phyloP scores from a whole-genome alignment of 2,888 invertebrate species.

The Priocnemis perturbator region DNA sequence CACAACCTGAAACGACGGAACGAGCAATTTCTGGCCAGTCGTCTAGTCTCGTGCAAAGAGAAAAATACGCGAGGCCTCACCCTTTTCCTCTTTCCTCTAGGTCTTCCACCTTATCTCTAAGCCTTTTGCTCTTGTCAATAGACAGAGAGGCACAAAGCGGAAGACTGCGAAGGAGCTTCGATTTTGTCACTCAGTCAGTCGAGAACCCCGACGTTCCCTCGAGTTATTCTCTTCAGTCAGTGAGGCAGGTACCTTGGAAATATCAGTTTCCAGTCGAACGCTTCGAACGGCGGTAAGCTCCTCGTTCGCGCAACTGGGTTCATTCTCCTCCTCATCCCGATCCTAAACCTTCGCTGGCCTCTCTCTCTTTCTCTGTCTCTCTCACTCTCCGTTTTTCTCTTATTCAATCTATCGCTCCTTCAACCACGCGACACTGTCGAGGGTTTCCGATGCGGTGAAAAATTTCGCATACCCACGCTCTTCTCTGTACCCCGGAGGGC shows the following conservation, averaged over 20 bases:
- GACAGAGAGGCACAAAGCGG: background rate
- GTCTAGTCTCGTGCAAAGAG: background rate
- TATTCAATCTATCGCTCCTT: slow-evolving; percentile 1
- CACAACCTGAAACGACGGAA: slow-evolving; percentile 15
- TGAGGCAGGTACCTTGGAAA: slow-evolving; percentile 35
- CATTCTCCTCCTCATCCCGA: slow-evolving; percentile 4
- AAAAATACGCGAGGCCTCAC: background rate
- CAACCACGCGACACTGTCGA: background rate
- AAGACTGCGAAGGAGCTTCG: slow-evolving; percentile 19
- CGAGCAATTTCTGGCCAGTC: slow-evolving; percentile 17
- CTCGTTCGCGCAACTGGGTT: slow-evolving; percentile 16
- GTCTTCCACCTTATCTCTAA: slow-evolving; percentile 10
- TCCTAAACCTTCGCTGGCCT: slow-evolving; percentile 6
- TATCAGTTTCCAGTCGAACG: slow-evolving; percentile 48
- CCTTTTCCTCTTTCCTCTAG: slow-evolving; percentile 5
- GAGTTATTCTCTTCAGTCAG: slow-evolving; percentile 32
- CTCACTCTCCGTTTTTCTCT: slow-evolving; percentile 5
- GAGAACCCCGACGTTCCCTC: slow-evolving; percentile 29
- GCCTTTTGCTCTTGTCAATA: background rate
- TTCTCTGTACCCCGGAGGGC: slow-evolving; percentile 23
- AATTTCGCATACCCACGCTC: slow-evolving; percentile 39
- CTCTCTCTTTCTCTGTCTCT: background rate
- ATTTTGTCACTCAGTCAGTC: slow-evolving; percentile 45
- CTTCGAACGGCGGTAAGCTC: slow-evolving; percentile 34
- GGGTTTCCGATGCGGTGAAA: slow-evolving; percentile 43